Evolutionary conservation across 2,113 vertebrate species (phyloP), one percentile per base, ranked within the genome.

Genomic region (Jaculus jaculus): DNA sequence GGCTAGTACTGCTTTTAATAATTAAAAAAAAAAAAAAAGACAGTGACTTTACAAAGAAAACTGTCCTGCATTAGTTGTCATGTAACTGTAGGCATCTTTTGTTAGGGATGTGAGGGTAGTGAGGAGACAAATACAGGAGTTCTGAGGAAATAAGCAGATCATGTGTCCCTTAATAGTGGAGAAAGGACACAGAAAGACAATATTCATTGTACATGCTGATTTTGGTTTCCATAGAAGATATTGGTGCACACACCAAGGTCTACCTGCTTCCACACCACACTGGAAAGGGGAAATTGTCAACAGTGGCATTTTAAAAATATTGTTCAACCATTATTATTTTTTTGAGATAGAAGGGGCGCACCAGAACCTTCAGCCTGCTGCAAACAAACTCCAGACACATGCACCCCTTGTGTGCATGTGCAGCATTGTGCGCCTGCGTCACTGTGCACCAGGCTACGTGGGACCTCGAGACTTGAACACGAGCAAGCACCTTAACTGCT

Each of bases 1-100:
- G n/a, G 42, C 42, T 47, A 47, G 42, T 47, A 8, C 42, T n/a
- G n/a, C 86, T 93, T 95, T 93, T 90, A 94, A 94, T n/a, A 90
- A 89, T 84, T 86, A 86, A n/a, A 90, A 75, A 54, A 12, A 90
- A 86, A n/a, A 90, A 75, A 54, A 12, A 90, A 94, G 65, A 68
- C 58, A 68, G 9, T 88, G 74, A 81, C 42, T 51, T 84, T 77
- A 79, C 32, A 54, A 54, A 95, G 94, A 61, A 94, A 94, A 87
- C 88, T 85, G 15, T 12, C 39, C 81, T 51, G 54, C 89, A 93
- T 83, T 87, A 85, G 89, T 68, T 73, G 37, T 61, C 58, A n/a
- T 89, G 60, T 81, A 12, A 86, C 81, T 42, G 87, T 39, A 61
- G 8, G 73, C 3, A 1, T 74, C 63, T 90, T 92, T 80, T 58